Evolutionary conservation across 2,113 vertebrate genomes (phyloP).

Genomic region (Tyto alba): DNA sequence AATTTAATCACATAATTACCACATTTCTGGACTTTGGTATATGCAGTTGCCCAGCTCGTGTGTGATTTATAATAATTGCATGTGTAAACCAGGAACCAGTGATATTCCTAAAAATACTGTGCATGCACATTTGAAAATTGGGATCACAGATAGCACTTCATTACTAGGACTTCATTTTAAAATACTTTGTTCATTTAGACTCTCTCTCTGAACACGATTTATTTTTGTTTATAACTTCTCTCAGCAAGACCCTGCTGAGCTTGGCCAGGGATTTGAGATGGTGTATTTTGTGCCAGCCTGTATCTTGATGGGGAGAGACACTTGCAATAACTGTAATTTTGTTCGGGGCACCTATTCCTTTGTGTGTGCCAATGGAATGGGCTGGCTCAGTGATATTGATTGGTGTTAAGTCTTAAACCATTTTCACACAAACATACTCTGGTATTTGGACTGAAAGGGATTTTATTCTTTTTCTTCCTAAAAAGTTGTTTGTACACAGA

Average conservation of each 20-base stretch:
- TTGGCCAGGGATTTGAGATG: background rate
- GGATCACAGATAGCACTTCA: background rate
- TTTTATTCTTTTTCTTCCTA: background rate
- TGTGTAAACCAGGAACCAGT: background rate
- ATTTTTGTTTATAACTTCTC: background rate
- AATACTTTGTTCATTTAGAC: background rate
- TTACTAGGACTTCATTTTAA: background rate
- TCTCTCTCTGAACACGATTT: background rate
- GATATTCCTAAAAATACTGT: background rate
- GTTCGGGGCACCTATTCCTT: background rate
- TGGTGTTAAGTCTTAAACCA: background rate
- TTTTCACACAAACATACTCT: background rate
- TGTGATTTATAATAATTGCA: constrained; percentile 6
- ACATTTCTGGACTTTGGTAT: constrained; percentile 26
- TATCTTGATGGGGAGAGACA: background rate
- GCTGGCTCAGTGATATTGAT: background rate
- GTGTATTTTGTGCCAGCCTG: background rate
- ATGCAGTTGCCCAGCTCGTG: background rate
- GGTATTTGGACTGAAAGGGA: background rate
- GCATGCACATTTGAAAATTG: background rate
- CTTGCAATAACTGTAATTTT: background rate
- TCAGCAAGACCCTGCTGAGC: background rate
- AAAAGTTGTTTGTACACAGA: background rate
- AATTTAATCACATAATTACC: constrained; percentile 58
- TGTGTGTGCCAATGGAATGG: background rate